phyloP scores from a whole-genome alignment of 1,140 invertebrate genomes.

The Dinoponera quadriceps region DNA sequence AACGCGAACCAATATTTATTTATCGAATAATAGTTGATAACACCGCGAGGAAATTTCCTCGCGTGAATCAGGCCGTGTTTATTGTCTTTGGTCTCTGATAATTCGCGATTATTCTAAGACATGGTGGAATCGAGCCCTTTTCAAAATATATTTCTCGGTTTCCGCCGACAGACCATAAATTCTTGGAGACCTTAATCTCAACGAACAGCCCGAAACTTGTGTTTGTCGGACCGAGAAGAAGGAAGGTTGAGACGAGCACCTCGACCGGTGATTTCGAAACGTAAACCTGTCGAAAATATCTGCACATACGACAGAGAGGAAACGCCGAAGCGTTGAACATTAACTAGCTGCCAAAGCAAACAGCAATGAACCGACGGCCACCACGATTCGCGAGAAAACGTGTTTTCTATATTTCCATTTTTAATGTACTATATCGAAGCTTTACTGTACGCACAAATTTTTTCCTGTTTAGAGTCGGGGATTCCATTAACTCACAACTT shows the following conservation, averaged over 20 bases:
- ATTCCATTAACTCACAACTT: not conserved
- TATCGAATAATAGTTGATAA: not conserved
- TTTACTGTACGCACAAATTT: not conserved
- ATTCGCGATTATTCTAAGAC: not conserved
- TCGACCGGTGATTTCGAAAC: conserved; percentile 36
- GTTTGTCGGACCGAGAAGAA: not conserved
- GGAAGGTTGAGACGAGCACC: not conserved
- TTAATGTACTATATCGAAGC: not conserved
- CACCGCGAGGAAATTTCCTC: not conserved
- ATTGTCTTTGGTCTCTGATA: not conserved
- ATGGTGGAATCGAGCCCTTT: not conserved
- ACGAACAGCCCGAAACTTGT: not conserved
- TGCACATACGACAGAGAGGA: not conserved
- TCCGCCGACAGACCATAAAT: conserved; percentile 11
- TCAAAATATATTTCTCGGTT: not conserved
- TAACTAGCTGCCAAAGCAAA: conserved; percentile 58
- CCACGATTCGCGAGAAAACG: not conserved
- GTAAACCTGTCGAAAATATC: conserved; percentile 56
- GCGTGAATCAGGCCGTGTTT: not conserved
- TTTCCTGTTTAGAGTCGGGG: not conserved
- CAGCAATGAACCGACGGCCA: not conserved
- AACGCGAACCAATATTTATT: conserved; percentile 7
- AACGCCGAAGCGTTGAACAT: conserved; percentile 27
- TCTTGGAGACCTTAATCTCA: conserved; percentile 18
- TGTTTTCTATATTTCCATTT: conserved; percentile 8